Base-by-base conservation (phyloP, 2,888 invertebrate genomes). In the Mallateleia sp. region DNA sequence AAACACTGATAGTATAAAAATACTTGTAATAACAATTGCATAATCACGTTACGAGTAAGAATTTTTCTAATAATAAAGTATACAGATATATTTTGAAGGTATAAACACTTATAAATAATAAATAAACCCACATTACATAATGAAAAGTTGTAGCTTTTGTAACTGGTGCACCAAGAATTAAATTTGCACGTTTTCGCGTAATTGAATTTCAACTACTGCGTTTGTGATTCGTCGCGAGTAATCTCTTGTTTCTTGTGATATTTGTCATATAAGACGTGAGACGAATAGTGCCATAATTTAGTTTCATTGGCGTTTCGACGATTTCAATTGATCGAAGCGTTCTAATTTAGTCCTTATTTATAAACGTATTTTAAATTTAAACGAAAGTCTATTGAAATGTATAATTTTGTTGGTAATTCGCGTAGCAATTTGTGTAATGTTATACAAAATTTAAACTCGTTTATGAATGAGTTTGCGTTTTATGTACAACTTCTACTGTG, bases 241-340 rank as follows among this genome's bases (percentile, higher is more conserved):
- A 69, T 56, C 22, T 69, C 75, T 58, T 75, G 38, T 52, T 75
- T 77, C 25, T 77, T 83, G 83, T 83, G 83, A 83, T 77, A 83
- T 77, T 6, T 32, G 7, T 18, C n/a, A 20, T n/a, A 62, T 71
- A 83, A 62, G 64, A 78, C 77, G 77, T 83, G 71, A 77, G 72
- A 69, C 28, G 25, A 56, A 50, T 18, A 75, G 83, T 83, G 83
- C 83, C 83, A 83, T 83, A 77, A 77, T 83, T 83, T 83, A 69
- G 58, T 77, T 83, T 69, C 45, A 42, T 77, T 54, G 45, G n/a
- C 34, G 42, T 56, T 71, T 77, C 56, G 71, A 64, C 67, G 28
- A 18, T 34, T 66, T 58, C 22, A 32, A 54, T 42, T 34, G 18
- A n/a, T 60, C 50, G 42, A 67, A 14, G 14, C 22, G 25, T 20